Evolutionary conservation across 2,113 vertebrate genomes (phyloP).

Genomic region (Ameiurus melas): DNA sequence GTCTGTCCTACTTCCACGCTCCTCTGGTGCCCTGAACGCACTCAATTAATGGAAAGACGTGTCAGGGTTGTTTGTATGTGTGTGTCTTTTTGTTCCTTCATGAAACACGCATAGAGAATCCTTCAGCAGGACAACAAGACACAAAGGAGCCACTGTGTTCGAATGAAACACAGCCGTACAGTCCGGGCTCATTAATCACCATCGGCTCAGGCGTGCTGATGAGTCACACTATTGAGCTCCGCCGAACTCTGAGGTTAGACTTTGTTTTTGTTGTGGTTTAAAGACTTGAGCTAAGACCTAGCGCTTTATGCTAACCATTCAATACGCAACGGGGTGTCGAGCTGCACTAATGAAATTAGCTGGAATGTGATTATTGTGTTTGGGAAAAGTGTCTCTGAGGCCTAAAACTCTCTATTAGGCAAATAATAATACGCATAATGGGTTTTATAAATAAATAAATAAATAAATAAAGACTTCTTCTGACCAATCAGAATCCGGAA

Average conservation of each 20-base stretch:
- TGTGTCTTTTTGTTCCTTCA: conserved; percentile 12
- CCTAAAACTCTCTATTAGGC: neutral
- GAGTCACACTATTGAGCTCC: neutral
- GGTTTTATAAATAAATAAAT: no score
- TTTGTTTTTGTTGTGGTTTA: neutral
- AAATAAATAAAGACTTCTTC: neutral
- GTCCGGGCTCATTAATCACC: conserved; percentile 27
- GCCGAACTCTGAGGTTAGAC: neutral
- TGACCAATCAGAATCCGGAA: neutral
- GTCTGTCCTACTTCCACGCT: conserved; percentile 37
- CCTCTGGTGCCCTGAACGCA: conserved; percentile 4
- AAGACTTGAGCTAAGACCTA: neutral
- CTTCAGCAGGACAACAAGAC: conserved; percentile 2
- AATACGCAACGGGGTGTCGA: neutral
- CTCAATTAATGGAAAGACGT: neutral
- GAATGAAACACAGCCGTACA: neutral
- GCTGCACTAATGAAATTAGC: neutral
- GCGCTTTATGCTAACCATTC: neutral
- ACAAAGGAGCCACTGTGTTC: conserved; percentile 9
- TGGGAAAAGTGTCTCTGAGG: neutral
- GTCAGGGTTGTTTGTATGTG: neutral
- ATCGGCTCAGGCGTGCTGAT: neutral
- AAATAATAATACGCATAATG: neutral
- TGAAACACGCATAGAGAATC: neutral
- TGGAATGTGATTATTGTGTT: neutral